Base-by-base conservation (phyloP, 1,140 invertebrate species). In the Euwallacea similis region DNA sequence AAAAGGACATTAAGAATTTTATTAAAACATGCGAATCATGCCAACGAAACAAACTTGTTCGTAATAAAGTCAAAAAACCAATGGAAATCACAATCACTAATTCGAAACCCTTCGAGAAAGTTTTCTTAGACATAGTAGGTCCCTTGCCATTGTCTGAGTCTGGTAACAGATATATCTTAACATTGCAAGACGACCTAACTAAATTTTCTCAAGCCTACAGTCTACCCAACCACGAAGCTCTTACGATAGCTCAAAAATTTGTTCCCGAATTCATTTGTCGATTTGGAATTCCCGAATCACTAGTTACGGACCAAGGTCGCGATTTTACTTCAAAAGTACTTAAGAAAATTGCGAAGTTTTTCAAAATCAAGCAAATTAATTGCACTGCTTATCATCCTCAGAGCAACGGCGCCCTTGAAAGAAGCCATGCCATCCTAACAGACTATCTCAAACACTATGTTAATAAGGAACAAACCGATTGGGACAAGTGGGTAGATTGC, bases 381-480 rank as follows among this genome's bases (percentile, higher is more conserved):
- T 69, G 16, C 21, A 75, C 71, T 55, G 68, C 66, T 7, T 81
- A 73, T 66, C 73, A 78, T 50, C 80, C 79, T 11, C 72, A 81
- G 76, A 74, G 66, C 15, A 81, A 79, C 65, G 78, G 79, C 7
- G 76, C 78, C 9, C 56, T 83, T 33, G 81, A 83, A 76, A 65
- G 80, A 42, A 73, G 66, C 15, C 82, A 83, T 74, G 56, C 61
- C n/a, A 81, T 78, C 9, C 64, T 84, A 66, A 73, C 62, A 15
- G 81, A 83, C 44, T 83, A 82, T 75, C 41, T 83, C n/a, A 80
- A 78, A 78, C 77, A 80, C 71, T 83, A 76, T 66, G 73, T 83
- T 6, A 77, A 79, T 42, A 66, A 76, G 53, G 72, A 80, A 58
- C 78, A 81, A 74, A 75, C 56, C 7, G 76, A 83, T 66, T 84